Evolutionary conservation across 2,888 invertebrate species (phyloP), one percentile per base, ranked within the genome.

Genomic region (Mamestra brassicae): DNA sequence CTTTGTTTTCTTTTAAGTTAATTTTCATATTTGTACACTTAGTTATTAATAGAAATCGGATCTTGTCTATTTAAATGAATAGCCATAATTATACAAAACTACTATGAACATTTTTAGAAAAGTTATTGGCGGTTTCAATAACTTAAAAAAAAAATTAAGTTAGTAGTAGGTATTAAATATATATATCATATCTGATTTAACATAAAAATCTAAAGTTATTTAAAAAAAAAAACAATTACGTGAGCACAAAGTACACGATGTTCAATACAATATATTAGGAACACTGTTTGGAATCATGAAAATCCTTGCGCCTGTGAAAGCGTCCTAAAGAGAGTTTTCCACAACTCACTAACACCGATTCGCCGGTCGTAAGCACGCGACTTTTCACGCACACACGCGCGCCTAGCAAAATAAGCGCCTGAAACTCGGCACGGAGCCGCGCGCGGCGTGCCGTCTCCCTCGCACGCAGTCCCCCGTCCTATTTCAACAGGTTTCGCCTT

Each of bases 401-500:
- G 91, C 89, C 79, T 87, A 91, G 92, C 93, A 93, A 94, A 95
- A 95, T 94, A 95, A 95, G 93, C 95, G 93, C 89, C 95, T 94
- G 95, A 95, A 96, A 94, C 85, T 91, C 84, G 80, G 79, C 76
- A 90, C 90, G 92, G 87, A 76, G 85, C 83, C 74, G 89, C 79
- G 89, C 87, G 88, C 71, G 55, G 76, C 64, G 11, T 66, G 72
- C 78, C 85, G 84, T 96, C 95, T 90, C 93, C 70, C 88, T 96
- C 93, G 85, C 93, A 80, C 96, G 74, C 92, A 90, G 93, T 92
- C 91, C 91, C 91, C 93, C 87, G 92, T 95, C 94, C 95, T 93
- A 96, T 95, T 96, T 96, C 96, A 96, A 96, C 96, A 96, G 96
- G 96, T 96, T 96, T 96, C 95, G 94, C 94, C 92, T 96, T 95